Evolutionary conservation across 2,113 vertebrate genomes (phyloP).

Genomic region (Poicephalus meyeri): DNA sequence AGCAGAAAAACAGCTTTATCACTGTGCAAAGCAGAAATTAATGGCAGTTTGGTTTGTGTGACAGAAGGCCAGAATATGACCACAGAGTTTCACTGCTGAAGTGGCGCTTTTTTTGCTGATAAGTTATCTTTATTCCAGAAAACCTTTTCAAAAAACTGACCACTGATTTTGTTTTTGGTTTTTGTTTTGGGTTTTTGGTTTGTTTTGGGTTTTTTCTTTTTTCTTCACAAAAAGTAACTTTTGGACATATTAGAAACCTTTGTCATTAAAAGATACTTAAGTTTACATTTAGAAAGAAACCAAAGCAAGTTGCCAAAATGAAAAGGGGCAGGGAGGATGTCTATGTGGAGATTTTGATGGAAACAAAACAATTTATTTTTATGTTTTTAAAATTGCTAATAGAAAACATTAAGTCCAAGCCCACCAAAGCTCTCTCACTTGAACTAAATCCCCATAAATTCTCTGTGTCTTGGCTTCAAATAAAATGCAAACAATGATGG

Average conservation of each 20-base stretch:
- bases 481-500: background rate
- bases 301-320: background rate
- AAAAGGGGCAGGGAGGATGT: rapidly evolving
- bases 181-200: background rate
- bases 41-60: background rate
- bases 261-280: background rate
- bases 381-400: background rate
- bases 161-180: background rate
- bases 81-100: background rate
- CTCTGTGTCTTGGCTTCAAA: background rate
- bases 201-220: background rate
- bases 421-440: background rate
- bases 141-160: background rate
- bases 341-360: background rate
- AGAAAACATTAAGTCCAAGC: background rate
- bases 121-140: background rate
- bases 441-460: background rate
- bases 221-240: background rate
- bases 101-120: background rate
- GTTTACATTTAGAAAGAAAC: background rate
- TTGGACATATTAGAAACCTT: background rate
- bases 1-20: too few relatives aligned
- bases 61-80: background rate
- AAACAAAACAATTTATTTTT: background rate
- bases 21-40: background rate